A percentile compares a stretch with the other conserved stretches of the same genome.
phyloP scores from a whole-genome alignment of 2,113 vertebrate species.

The Rhodinocichla rosea region DNA sequence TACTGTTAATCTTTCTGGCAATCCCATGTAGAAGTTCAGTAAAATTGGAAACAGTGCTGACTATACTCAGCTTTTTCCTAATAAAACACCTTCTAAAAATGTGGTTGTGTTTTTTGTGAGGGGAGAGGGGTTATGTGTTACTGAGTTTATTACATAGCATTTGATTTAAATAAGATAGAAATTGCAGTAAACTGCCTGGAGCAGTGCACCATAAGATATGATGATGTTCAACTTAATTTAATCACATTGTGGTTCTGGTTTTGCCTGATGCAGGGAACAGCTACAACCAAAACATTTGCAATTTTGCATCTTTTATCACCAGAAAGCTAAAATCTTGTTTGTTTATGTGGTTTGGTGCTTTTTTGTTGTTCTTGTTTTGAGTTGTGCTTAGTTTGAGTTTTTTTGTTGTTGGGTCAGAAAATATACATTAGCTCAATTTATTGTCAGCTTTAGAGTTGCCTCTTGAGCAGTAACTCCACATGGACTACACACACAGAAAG shows the following conservation, averaged over 20 bases:
- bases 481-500: neutral
- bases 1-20: neutral
- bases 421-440: neutral
- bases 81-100: neutral
- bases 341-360: neutral
- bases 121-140: accelerated
- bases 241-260: neutral
- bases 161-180: neutral
- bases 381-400: accelerated
- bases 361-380: neutral
- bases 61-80: neutral
- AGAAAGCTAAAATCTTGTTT: neutral
- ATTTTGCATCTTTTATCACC: neutral
- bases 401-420: neutral
- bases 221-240: neutral
- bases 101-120: accelerated
- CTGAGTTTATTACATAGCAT: neutral
- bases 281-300: neutral
- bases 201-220: neutral
- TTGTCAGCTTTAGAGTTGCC: neutral
- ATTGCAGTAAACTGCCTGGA: neutral
- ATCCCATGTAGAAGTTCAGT: neutral
- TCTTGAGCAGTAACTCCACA: neutral
- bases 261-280: neutral
- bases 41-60: neutral